phyloP scores from a whole-genome alignment of 2,113 vertebrate genomes.

The Leptobrachium ailaonicum region DNA sequence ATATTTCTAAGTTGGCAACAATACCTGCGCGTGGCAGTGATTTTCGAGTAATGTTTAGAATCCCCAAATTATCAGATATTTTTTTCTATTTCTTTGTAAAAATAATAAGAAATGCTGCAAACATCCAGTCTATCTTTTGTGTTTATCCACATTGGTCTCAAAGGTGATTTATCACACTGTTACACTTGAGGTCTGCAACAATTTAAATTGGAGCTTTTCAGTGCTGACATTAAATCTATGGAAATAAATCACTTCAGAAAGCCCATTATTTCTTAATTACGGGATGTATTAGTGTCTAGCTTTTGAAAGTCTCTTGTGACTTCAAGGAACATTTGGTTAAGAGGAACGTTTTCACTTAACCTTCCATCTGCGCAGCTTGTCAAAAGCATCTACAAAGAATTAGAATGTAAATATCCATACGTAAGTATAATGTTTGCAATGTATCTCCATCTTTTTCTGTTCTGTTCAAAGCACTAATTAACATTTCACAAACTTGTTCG shows the following conservation, averaged over 20 bases:
- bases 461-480: background rate
- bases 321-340: conserved; percentile 43
- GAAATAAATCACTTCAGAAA: conserved; percentile 57
- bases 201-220: conserved; percentile 51
- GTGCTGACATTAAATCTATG: conserved; percentile 53
- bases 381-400: conserved; percentile 42
- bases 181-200: conserved; percentile 48
- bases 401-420: background rate
- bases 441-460: background rate
- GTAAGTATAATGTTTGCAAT: background rate
- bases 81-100: conserved; percentile 20
- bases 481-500: background rate
- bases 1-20: conserved; percentile 22
- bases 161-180: conserved; percentile 50
- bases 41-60: conserved; percentile 28
- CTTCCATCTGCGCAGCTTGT: conserved; percentile 45
- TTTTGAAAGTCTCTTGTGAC: conserved; percentile 37
- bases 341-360: conserved; percentile 43
- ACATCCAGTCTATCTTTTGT: conserved; percentile 41
- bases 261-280: conserved; percentile 59
- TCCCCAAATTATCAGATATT: background rate
- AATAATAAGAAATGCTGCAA: background rate
- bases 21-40: conserved; percentile 16
- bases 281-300: conserved; percentile 48
- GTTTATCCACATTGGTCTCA: conserved; percentile 47